Conservation (phyloP, 2,888 invertebrate genomes). For the Keiferia lycopersicella region DNA sequence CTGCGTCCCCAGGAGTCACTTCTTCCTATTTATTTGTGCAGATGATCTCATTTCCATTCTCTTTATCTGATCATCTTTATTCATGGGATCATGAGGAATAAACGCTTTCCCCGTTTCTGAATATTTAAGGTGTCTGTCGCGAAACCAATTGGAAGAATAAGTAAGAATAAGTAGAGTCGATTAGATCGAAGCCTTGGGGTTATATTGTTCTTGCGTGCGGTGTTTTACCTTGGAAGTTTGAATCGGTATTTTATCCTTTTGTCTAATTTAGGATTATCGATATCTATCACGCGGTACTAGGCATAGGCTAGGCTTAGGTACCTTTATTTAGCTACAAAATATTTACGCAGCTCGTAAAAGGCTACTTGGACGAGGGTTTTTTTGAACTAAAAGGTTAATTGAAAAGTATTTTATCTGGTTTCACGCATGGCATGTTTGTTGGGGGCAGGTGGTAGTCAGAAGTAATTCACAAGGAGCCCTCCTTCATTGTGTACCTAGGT, state of each 20-base stretch:
- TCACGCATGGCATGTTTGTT: too few species aligned
- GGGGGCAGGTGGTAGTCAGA: too few species aligned
- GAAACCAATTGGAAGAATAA: slow-evolving; percentile 13
- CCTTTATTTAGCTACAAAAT: too few species aligned
- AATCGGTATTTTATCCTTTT: neutral
- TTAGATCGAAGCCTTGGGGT: neutral
- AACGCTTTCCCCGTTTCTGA: slow-evolving; percentile 20
- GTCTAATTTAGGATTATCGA: neutral
- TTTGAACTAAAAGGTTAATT: too few species aligned
- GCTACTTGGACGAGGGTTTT: too few species aligned
- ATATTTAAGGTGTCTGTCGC: slow-evolving; percentile 27
- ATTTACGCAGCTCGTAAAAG: too few species aligned
- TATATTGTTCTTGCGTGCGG: slow-evolving; percentile 19
- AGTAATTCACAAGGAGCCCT: too few species aligned
- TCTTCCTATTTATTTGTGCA: slow-evolving; percentile 29
- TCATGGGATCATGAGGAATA: slow-evolving; percentile 36
- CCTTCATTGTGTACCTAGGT: too few species aligned
- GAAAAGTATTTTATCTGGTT: too few species aligned
- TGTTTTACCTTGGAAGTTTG: slow-evolving; percentile 6
- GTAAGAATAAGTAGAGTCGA: neutral
- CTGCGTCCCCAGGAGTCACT: neutral
- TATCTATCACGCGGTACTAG: neutral
- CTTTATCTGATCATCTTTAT: slow-evolving; percentile 40
- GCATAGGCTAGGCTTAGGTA: neutral
- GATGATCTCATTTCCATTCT: slow-evolving; percentile 38